Evolutionary conservation across 2,888 invertebrate species (phyloP), one percentile per base, ranked within the genome.

Genomic region (Mantis religiosa): DNA sequence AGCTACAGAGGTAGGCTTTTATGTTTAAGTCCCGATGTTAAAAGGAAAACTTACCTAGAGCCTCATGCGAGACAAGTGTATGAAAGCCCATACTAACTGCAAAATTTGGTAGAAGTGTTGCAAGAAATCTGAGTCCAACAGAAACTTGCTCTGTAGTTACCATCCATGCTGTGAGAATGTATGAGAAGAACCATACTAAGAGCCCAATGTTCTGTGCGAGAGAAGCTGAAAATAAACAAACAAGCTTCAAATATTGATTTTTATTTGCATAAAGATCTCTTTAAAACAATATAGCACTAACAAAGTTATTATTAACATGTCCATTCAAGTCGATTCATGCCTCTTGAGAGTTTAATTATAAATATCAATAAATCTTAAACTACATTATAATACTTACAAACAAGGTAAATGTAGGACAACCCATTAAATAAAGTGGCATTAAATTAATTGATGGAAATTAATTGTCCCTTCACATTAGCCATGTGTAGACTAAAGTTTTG

Each of bases 181-280:
- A 91, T 82, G 91, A 90, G n/a, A 91, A 54, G 27, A 92, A 90
- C 92, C 92, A 92, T 27, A 91, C 20, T 9, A 92, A 89, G 9
- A 92, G 90, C 25, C 92, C 92, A 87, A 92, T 87, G 7, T 91
- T 91, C 20, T 92, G 91, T 27, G 92, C 92, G 83, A 92, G 87
- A 20, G 91, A 92, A n/a, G 92, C 92, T 92, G 91, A 83, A 90
- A 90, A 47, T 85, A 71, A 71, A 71, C 6, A 71, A 15, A 71
- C 6, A 20, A 71, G 6, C 20, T 71, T 71, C 1, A 71, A 71
- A 8, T 7, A 71, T 4, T 20, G 20, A 71, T 71, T 20, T 71
- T 71, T 20, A 71, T 71, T 25, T 71, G 20, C 54, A 71, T 71
- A 71, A 71, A 71, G 54, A 71, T 2, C 1, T 71, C 20, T 25